Evolutionary conservation across 2,113 vertebrate genomes (phyloP), one percentile per base, ranked within the genome.

Genomic region (Panurus biarmicus): DNA sequence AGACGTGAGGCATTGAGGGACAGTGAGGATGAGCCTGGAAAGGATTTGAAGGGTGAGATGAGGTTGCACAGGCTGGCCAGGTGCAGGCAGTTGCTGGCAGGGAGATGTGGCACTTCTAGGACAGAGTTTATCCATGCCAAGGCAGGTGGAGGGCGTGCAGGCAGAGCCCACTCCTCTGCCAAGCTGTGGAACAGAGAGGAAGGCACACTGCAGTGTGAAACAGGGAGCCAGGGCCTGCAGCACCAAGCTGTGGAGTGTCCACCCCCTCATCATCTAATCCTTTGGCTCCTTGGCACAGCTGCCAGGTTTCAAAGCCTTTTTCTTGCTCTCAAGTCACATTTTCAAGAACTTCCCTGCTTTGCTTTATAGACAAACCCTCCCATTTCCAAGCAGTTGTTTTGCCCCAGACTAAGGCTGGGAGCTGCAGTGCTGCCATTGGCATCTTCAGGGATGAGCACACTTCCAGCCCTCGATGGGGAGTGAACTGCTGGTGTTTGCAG

Each of bases 141-240:
- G 36, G 58, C 62, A 79, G 45, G 48, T 40, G 45, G 44, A 67
- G 45, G 57, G 21, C 0, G 0, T 8, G 17, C 0, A 0, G 47
- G 60, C 51, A 44, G 19, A 69, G n/a, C 29, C 48, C 0, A 1
- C 36, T 79, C 19, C 35, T 79, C 71, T 72, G 23, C 29, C 2
- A 24, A 72, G 35, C 35, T 24, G 57, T 16, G 50, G 54, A 40
- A 20, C 0, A 2, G n/a, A 56, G 62, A 67, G n/a, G 40, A 69
- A 31, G 58, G 58, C 36, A 65, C 6, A 6, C 40, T 2, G 19
- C 2, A 0, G 33, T 5, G 6, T 17, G 35, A 51, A 92, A 31
- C 66, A 75, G 67, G 40, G 53, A 72, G 33, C 40, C 45, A 76
- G 86, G 67, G n/a, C 54, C 56, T 2, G 4, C 62, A 70, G 85